A percentile compares a stretch with the other conserved stretches of the same genome.
phyloP scores from a whole-genome alignment of 2,113 vertebrate genomes.

The Brachyhypopomus gauderio region DNA sequence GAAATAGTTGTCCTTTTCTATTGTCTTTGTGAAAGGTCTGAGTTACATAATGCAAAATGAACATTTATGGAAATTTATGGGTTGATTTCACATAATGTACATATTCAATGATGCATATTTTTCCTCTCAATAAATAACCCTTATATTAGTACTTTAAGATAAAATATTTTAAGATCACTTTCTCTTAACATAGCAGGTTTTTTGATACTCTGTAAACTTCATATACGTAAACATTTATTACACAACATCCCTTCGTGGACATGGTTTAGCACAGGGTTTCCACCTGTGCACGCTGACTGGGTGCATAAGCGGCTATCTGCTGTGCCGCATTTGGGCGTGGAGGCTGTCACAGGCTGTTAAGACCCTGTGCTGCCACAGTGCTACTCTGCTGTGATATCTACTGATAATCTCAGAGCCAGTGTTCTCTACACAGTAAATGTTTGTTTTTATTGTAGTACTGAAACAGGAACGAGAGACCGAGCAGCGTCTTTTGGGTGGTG shows the following conservation, averaged over 20 bases:
- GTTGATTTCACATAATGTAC: conserved; percentile 10
- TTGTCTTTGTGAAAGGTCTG: conserved; percentile 10
- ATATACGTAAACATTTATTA: conserved; percentile 59
- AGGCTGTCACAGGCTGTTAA: conserved; percentile 13
- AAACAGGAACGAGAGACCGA: conserved; percentile 23
- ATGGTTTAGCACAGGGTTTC: conserved; percentile 65
- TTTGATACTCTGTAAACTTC: conserved; percentile 40
- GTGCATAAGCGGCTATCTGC: not conserved
- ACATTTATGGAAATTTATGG: conserved; percentile 11
- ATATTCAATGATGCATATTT: conserved; percentile 10
- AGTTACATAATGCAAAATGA: conserved; percentile 25
- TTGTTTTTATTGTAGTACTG: not conserved
- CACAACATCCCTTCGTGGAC: conserved; percentile 63
- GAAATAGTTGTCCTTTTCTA: not conserved
- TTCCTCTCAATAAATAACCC: conserved; percentile 34
- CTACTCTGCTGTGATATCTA: conserved; percentile 40
- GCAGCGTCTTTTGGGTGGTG: conserved; percentile 7
- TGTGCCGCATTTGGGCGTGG: not conserved
- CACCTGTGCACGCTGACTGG: conserved; percentile 48
- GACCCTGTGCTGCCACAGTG: conserved; percentile 18
- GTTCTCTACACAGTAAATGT: conserved; percentile 22
- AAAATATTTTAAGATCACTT: conserved; percentile 35
- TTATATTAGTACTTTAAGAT: conserved; percentile 34
- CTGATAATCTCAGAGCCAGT: conserved; percentile 9
- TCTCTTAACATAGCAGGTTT: conserved; percentile 17